Evolutionary conservation across 2,888 invertebrate genomes (phyloP).

Genomic region (Ethmia dodecea): DNA sequence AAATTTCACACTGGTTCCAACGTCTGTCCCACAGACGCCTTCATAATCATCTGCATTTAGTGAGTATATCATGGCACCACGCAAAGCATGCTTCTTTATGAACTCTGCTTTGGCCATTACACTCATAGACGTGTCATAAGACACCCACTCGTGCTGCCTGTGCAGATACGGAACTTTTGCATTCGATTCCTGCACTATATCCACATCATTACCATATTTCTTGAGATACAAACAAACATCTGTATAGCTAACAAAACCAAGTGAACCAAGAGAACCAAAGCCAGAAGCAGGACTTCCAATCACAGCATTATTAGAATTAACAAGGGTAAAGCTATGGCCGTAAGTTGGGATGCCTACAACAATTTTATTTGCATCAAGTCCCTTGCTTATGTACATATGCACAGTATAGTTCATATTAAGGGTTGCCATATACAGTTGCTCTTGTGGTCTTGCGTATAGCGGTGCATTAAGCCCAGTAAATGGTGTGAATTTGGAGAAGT

Average conservation of each 20-base stretch:
- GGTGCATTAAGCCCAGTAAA: conserved; percentile 93
- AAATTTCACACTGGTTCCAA: conserved; percentile 22
- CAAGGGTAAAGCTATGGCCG: conserved; percentile 86
- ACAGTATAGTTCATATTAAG: conserved; percentile 90
- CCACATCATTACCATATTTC: conserved; percentile 60
- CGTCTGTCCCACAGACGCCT: conserved; percentile 65
- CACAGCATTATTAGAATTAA: conserved; percentile 81
- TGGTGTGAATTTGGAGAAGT: conserved; percentile 84
- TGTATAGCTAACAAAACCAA: conserved; percentile 84
- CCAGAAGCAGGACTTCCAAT: conserved; percentile 85
- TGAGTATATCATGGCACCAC: conserved; percentile 91
- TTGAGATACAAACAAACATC: conserved; percentile 82
- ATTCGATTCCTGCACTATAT: conserved; percentile 79
- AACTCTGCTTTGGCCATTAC: conserved; percentile 83
- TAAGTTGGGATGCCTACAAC: conserved; percentile 93
- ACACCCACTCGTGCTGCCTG: conserved; percentile 86
- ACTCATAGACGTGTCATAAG: conserved; percentile 86
- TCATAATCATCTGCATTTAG: conserved; percentile 88
- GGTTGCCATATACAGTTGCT: conserved; percentile 81
- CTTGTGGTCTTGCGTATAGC: conserved; percentile 78
- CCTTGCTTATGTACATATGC: conserved; percentile 85
- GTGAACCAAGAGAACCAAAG: conserved; percentile 81
- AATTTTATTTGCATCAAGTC: conserved; percentile 87
- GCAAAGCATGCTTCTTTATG: conserved; percentile 79
- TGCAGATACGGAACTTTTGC: conserved; percentile 88